Evolutionary conservation across 2,797 vertebrate genomes (phyloP).

Genomic region (Crenichthys baileyi): DNA sequence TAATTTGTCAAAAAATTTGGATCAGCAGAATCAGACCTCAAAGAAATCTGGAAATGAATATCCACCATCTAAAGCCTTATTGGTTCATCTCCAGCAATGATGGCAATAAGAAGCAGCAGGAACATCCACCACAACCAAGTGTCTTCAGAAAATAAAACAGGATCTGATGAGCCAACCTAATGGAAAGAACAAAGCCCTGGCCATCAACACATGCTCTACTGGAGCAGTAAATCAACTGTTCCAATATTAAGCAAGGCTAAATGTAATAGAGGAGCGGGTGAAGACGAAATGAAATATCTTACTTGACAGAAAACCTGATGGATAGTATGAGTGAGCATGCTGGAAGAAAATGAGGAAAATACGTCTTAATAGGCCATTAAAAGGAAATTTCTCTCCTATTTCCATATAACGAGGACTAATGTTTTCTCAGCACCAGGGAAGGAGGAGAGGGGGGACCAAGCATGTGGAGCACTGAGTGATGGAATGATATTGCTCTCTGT

Average conservation of each 20-base stretch:
- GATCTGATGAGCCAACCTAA: too few species aligned
- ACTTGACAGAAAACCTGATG: constrained; percentile 27
- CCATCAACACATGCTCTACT: background rate
- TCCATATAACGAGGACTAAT: constrained; percentile 76
- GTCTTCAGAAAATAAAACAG: too few species aligned
- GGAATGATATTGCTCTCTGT: constrained; percentile 86
- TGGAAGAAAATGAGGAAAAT: constrained; percentile 46
- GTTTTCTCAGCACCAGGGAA: constrained; percentile 69
- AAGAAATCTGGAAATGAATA: too few species aligned
- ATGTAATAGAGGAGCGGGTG: background rate
- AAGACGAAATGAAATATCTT: constrained; percentile 22
- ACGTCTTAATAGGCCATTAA: constrained; percentile 74
- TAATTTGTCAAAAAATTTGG: too few species aligned
- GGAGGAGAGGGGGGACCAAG: constrained; percentile 53
- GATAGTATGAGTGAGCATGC: constrained; percentile 23
- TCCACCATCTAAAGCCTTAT: too few species aligned
- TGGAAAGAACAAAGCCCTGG: background rate
- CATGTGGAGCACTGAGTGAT: constrained; percentile 80
- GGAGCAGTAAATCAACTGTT: background rate
- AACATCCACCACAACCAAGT: too few species aligned
- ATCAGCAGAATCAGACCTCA: too few species aligned
- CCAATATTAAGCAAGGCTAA: background rate
- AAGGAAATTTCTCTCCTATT: constrained; percentile 75
- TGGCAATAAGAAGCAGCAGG: too few species aligned
- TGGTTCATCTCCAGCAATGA: too few species aligned